These are phyloP conservation scores for Bombus pyrosoma DNA, from an alignment of 1,140 invertebrate genomes.

Conservation along the genomic window DNA sequence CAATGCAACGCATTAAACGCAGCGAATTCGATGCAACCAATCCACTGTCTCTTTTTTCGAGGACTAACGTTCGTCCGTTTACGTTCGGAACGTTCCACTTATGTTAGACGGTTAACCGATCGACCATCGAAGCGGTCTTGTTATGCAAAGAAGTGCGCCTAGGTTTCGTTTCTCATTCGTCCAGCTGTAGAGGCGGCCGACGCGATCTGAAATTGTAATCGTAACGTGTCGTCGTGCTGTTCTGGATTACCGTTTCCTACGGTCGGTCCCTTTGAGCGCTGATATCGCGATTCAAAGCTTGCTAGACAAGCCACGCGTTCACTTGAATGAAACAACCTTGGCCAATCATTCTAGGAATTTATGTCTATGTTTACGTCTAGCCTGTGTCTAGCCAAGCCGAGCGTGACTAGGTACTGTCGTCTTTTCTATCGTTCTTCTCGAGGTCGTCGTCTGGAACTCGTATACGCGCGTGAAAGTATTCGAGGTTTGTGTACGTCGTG, in stretches of 20 bases:
- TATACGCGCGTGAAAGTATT: slow-evolving; percentile 15
- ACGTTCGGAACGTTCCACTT: slow-evolving; percentile 20
- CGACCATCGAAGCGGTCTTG: slow-evolving; percentile 24
- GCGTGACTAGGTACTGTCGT: slow-evolving; percentile 42
- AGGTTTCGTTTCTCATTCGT: slow-evolving; percentile 37
- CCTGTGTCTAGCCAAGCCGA: slow-evolving; percentile 47
- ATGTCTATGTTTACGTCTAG: slow-evolving; percentile 54
- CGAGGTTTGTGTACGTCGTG: no score
- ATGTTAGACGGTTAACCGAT: background rate
- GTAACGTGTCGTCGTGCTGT: background rate
- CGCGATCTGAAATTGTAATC: slow-evolving; percentile 55
- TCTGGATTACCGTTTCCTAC: slow-evolving; percentile 36
- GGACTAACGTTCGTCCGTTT: background rate
- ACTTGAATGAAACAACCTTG: slow-evolving; percentile 36
- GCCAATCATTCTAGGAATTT: slow-evolving; percentile 14
- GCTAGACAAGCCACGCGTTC: slow-evolving; percentile 4
- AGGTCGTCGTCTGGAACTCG: slow-evolving; percentile 22
- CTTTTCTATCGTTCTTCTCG: slow-evolving; percentile 46
- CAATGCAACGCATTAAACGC: no score
- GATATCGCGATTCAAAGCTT: slow-evolving; percentile 19
- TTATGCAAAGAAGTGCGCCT: slow-evolving; percentile 54
- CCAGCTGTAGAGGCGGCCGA: slow-evolving; percentile 17
- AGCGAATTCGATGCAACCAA: no score
- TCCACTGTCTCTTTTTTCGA: background rate
- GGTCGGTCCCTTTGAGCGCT: slow-evolving; percentile 19